Evolutionary conservation across 2,797 vertebrate genomes (phyloP), one percentile per base, ranked within the genome.

Genomic region (Falco columbarius): DNA sequence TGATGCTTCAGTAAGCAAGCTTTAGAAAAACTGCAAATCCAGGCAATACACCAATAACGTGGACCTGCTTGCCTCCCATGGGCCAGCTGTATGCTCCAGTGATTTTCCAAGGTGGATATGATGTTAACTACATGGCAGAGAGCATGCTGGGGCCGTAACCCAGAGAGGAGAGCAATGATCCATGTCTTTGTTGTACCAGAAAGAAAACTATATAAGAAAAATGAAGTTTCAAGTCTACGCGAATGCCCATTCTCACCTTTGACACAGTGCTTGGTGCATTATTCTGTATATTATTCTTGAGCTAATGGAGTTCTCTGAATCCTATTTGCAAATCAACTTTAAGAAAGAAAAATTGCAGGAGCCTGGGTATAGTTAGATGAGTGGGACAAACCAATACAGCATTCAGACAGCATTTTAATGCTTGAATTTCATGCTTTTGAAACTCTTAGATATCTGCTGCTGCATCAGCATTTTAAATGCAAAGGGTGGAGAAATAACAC

Each of bases 171-270:
- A 72, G 70, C 87, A 59, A 38, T 54, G 88, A 95, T 84, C 96
- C 62, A 56, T 54, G 56, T 24, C 52, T 95, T 70, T 86, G 68
- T 38, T 63, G 66, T 1, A 86, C 30, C 67, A 79, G 58, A 89
- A 89, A 55, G 42, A 79, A 91, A 90, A 72, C 32, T 55, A 95
- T 88, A 67, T 12, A 76, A 91, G 79, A 86, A 86, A 96, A 94
- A 95, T 47, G 30, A 72, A 23, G 7, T 86, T 84, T 90, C 73
- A 42, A 24, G 73, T 6, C 66, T 27, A n/a, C 12, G 52, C 1
- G 29, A 79, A 22, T 20, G 49, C 54, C 62, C 17, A 0, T 77
- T 94, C 34, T 86, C 72, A 88, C 23, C 42, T 24, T 1, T 86
- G 58, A 59, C 82, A 63, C 32, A 24, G 19, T 1, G 23, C 15